phyloP scores from a whole-genome alignment of 2,888 invertebrate genomes.

The Sepioteuthis lessoniana region DNA sequence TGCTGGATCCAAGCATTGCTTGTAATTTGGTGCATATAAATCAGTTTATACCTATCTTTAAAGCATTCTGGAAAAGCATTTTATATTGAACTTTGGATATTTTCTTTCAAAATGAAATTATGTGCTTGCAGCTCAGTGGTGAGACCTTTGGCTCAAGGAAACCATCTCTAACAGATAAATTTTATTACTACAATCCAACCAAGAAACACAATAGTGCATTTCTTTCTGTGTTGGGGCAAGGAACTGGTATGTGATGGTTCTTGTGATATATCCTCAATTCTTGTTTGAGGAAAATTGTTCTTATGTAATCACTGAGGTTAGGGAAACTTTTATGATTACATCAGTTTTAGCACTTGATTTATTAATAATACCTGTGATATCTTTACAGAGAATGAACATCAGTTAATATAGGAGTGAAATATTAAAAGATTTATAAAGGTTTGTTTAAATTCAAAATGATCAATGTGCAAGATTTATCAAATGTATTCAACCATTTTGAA shows the following conservation, averaged over 20 bases:
- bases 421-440: no score
- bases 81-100: conserved; percentile 16
- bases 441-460: no score
- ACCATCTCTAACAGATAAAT: neutral
- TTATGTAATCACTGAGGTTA: neutral
- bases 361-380: neutral
- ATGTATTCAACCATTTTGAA: no score
- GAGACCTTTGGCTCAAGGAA: neutral
- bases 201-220: neutral
- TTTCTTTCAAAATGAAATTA: conserved; percentile 23
- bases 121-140: neutral
- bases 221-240: neutral
- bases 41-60: conserved; percentile 10
- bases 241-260: neutral
- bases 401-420: no score
- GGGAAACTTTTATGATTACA: neutral
- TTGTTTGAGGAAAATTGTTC: neutral
- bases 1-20: neutral
- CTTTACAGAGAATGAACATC: neutral
- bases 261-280: neutral
- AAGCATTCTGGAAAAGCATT: neutral
- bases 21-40: neutral
- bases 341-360: neutral
- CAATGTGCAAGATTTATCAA: no score
- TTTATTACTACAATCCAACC: neutral